Evolutionary conservation across 2,113 vertebrate species (phyloP), one percentile per base, ranked within the genome.

Genomic region (Xenus cinereus): DNA sequence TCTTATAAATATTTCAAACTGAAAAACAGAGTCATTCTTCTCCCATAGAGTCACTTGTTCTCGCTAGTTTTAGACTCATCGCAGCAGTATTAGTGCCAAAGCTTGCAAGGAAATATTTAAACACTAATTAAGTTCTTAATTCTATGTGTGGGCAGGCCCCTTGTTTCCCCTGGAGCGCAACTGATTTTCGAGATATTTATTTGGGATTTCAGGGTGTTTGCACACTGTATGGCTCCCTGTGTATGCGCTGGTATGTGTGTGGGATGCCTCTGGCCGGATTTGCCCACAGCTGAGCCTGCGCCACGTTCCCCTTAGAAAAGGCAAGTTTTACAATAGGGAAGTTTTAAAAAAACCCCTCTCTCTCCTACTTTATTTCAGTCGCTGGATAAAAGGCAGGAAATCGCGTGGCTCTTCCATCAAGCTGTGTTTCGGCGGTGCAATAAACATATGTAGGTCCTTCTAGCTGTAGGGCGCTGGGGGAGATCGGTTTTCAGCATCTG

Each of bases 91-190:
- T 5, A 79, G 59, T 79, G 84, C 84, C 94, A 80, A 72, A 94
- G 74, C 66, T 88, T 45, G 71, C 94, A 87, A 71, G 41, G 84
- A 94, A 89, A 87, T 79, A 89, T 83, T 95, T 82, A 85, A 95
- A 82, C 75, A 21, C 91, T 93, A 95, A 97, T 96, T 95, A 95
- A 94, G 84, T 90, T 91, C 62, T 95, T 95, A 84, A 82, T 95
- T 89, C 77, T 89, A 14, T 62, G 84, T 73, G 94, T 94, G 93
- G 97, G 96, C 78, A 93, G 94, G 74, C 74, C 54, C 28, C 13
- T 76, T 89, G 69, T 92, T 95, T 89, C 41, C 87, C 87, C 89
- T 54, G 62, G 66, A 92, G 90, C 86, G 87, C 69, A 85, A 87
- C 16, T 89, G 94, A 85, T 95, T 92, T 76, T 92, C 0, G 2